Evolutionary conservation across 1,140 invertebrate genomes (phyloP).

Genomic region (Cyclargus thomasi): DNA sequence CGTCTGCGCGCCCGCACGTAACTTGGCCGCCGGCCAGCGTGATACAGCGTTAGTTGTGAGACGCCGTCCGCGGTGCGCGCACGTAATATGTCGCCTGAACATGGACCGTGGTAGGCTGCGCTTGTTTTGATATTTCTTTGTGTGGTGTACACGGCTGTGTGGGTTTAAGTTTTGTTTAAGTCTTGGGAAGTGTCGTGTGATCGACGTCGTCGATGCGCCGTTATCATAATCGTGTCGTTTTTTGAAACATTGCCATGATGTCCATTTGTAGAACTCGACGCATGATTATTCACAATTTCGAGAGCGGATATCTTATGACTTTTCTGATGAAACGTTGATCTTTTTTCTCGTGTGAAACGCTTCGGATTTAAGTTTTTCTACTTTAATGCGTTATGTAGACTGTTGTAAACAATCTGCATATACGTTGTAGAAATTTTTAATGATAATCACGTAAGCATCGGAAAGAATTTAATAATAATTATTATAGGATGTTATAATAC

Average conservation of each 20-base stretch:
- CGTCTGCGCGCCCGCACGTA: constrained; percentile 23
- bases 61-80: constrained; percentile 32
- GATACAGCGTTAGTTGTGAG: constrained; percentile 46
- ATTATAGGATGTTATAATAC: no score
- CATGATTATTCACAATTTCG: background rate
- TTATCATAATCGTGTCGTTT: background rate
- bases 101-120: constrained; percentile 63
- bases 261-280: background rate
- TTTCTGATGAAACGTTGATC: no score
- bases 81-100: constrained; percentile 46
- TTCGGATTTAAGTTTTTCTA: no score
- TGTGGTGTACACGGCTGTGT: constrained; percentile 39
- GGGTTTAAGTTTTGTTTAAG: constrained; percentile 18
- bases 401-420: no score
- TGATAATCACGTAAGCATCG: no score
- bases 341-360: no score
- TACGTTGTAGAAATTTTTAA: no score
- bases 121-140: constrained; percentile 17
- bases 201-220: constrained; percentile 37
- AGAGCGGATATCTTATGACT: background rate
- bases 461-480: no score
- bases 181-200: constrained; percentile 17
- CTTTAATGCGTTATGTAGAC: no score
- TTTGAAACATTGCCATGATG: background rate
- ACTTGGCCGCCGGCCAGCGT: constrained; percentile 45